These are phyloP conservation scores for Hipparchia sbordonii DNA, from an alignment of 2,888 invertebrate species.

Conservation along the genomic window DNA sequence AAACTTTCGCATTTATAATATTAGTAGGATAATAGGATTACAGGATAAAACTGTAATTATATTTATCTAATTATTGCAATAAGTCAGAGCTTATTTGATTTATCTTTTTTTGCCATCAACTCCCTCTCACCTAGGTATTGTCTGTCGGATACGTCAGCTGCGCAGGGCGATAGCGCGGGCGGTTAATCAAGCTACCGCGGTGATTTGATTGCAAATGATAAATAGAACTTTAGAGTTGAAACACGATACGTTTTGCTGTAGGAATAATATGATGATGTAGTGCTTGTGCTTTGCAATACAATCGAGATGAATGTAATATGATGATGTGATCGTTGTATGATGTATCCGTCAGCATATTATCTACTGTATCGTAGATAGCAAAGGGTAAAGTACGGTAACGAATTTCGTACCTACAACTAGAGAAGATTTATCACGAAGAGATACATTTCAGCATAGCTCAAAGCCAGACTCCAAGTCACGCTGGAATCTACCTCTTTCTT, in stretches of 20 bases:
- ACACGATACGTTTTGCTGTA: conserved; percentile 14
- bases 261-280: neutral
- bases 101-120: too few relatives aligned
- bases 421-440: too few relatives aligned
- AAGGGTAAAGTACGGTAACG: neutral
- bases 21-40: too few relatives aligned
- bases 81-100: too few relatives aligned
- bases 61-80: too few relatives aligned
- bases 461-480: too few relatives aligned
- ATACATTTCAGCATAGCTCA: too few relatives aligned
- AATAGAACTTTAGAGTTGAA: conserved; percentile 47
- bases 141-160: conserved; percentile 40
- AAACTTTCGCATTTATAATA: too few relatives aligned
- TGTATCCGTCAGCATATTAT: neutral
- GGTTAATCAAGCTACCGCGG: conserved; percentile 65
- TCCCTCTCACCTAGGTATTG: too few relatives aligned
- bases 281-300: conserved; percentile 1
- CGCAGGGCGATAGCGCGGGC: conserved; percentile 53
- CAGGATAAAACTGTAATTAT: too few relatives aligned
- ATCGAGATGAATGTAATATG: neutral
- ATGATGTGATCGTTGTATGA: neutral
- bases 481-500: too few relatives aligned
- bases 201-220: conserved; percentile 71
- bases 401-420: neutral
- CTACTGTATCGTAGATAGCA: neutral